Base-by-base conservation (phyloP, 1,140 invertebrate species). In the Apolygus lucorum region DNA sequence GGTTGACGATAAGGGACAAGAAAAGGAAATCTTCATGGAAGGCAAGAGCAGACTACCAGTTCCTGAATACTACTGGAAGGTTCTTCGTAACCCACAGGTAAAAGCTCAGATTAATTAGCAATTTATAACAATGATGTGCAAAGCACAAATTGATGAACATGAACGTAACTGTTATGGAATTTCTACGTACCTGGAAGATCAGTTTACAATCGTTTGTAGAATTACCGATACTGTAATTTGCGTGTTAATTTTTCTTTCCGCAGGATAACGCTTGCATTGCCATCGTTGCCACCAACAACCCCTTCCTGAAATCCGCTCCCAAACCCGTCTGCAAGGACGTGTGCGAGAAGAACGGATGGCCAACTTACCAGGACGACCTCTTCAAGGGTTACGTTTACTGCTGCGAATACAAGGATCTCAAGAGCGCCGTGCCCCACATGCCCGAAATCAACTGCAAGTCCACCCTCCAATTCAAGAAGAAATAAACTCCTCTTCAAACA, bases 261-360 rank as follows among this genome's bases (percentile, higher is more conserved):
- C n/a, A 29, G 14, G 70, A 71, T 63, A 29, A 71, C 24, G 63
- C 70, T 17, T 71, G 70, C 28, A 73, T 75, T n/a, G 74, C 62
- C 21, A 59, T 74, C 11, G 71, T 75, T 2, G 52, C 69, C 1
- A 71, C 72, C 22, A 75, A 75, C 70, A 74, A 75, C 66, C 74
- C 74, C 2, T 72, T 69, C 42, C 26, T 74, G 21, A 52, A 29
- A 2, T 28, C 11, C 1, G 22, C 63, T 1, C 71, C 72, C 14
- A 67, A 69, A 28, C 26, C 28, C 8, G 29, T 72, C 14, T 73
- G 73, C 52, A 27, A 52, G 14, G 71, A 74, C 62, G 67, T 73
- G 27, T 74, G 74, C 42, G 13, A 13, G 2, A 42, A 68, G 42
- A 28, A 71, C 27, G 67, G 68, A 2, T 74, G 74, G 74, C 52